Conservation (phyloP, 2,797 vertebrate genomes). For the Clarias laeviceps region DNA sequence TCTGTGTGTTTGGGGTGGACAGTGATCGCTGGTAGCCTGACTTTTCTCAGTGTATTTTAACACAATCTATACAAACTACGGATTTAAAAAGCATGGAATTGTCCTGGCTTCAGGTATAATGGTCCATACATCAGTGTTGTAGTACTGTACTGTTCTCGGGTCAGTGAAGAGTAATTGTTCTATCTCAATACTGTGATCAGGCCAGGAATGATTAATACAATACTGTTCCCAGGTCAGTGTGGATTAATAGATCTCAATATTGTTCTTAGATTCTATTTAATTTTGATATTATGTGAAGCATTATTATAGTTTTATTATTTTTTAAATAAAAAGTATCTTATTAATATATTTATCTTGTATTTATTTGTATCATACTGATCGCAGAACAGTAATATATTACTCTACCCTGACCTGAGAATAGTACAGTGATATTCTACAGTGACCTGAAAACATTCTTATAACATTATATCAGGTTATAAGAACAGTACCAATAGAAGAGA, state of each 20-base stretch:
- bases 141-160: background rate
- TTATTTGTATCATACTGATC: too few relatives aligned
- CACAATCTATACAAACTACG: background rate
- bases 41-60: background rate
- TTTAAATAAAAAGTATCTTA: too few relatives aligned
- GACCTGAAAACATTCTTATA: too few relatives aligned
- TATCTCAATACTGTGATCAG: background rate
- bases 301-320: too few relatives aligned
- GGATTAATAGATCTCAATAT: background rate
- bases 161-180: background rate
- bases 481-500: background rate
- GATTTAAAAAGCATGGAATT: background rate
- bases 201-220: background rate
- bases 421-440: background rate
- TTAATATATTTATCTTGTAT: too few relatives aligned
- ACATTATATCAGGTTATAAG: too few relatives aligned
- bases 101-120: slow-evolving; percentile 1
- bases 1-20: slow-evolving; percentile 32
- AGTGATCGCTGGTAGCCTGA: background rate
- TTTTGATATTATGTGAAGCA: too few relatives aligned
- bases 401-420: slow-evolving; percentile 5
- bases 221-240: background rate
- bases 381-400: too few relatives aligned
- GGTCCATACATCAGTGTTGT: too few relatives aligned
- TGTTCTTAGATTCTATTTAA: too few relatives aligned